A percentile compares a stretch with the other conserved stretches of the same genome.
phyloP scores from a whole-genome alignment of 2,113 vertebrate genomes.

The Muntiacus reevesi region DNA sequence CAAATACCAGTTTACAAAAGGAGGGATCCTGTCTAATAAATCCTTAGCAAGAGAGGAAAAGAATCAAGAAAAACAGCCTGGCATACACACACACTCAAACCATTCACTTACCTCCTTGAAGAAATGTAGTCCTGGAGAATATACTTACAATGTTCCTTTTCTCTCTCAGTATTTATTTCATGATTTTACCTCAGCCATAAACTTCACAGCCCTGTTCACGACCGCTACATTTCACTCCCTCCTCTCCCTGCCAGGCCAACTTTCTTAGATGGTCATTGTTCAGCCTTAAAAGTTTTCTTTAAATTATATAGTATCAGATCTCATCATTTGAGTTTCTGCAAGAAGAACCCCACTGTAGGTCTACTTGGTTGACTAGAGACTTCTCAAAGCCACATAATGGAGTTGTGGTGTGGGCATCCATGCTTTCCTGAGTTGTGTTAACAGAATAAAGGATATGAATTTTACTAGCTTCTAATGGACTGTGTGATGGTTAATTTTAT shows the following conservation, averaged over 20 bases:
- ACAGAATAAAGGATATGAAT: not conserved
- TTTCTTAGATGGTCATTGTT: not conserved
- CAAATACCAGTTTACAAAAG: not conserved
- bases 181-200: not conserved
- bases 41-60: not conserved
- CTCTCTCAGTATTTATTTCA: not conserved
- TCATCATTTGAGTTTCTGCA: not conserved
- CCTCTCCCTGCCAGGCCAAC: not conserved
- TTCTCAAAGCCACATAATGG: no score
- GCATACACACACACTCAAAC: not conserved
- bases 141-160: not conserved
- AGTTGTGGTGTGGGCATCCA: no score
- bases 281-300: not conserved
- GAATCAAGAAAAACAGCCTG: not conserved
- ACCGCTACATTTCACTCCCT: not conserved
- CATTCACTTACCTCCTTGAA: not conserved
- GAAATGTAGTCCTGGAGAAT: not conserved
- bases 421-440: not conserved
- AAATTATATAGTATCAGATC: not conserved
- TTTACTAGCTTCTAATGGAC: not conserved
- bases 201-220: not conserved
- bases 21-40: not conserved
- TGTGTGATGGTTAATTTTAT: not conserved
- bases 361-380: not conserved
- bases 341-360: not conserved